These are phyloP conservation scores for Himalopsyche anomala DNA, from an alignment of 2,888 invertebrate genomes.

Conservation along the genomic window DNA sequence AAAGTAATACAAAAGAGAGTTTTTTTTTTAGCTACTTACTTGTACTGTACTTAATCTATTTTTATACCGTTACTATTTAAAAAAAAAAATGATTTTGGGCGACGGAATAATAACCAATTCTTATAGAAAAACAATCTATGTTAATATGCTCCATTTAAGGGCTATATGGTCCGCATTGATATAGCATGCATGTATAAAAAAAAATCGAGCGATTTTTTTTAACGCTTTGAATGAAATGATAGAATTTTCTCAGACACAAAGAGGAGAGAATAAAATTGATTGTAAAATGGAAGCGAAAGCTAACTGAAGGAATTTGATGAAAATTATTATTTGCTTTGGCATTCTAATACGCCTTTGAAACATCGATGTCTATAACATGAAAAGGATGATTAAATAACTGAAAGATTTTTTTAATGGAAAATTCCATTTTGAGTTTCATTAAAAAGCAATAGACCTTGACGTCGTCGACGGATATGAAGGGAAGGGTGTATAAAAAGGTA, in stretches of 20 bases:
- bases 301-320: not conserved
- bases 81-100: too few relatives aligned
- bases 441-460: not conserved
- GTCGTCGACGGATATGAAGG: not conserved
- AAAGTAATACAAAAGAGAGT: too few relatives aligned
- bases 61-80: too few relatives aligned
- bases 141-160: too few relatives aligned
- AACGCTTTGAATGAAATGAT: too few relatives aligned
- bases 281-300: not conserved
- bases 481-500: not conserved
- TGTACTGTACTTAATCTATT: too few relatives aligned
- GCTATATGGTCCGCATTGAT: too few relatives aligned
- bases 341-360: conserved; percentile 37
- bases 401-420: conserved; percentile 18
- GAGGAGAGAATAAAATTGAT: not conserved
- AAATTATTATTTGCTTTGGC: conserved; percentile 19
- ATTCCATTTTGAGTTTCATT: conserved; percentile 2
- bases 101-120: too few relatives aligned
- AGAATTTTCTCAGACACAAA: not conserved
- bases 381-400: conserved; percentile 28
- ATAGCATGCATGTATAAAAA: too few relatives aligned
- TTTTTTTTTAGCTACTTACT: too few relatives aligned
- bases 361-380: not conserved
- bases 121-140: too few relatives aligned
- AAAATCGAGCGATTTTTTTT: too few relatives aligned